These are phyloP conservation scores for Nephrocerus scutellatus DNA, from an alignment of 2,888 invertebrate genomes.

Conservation along the genomic window DNA sequence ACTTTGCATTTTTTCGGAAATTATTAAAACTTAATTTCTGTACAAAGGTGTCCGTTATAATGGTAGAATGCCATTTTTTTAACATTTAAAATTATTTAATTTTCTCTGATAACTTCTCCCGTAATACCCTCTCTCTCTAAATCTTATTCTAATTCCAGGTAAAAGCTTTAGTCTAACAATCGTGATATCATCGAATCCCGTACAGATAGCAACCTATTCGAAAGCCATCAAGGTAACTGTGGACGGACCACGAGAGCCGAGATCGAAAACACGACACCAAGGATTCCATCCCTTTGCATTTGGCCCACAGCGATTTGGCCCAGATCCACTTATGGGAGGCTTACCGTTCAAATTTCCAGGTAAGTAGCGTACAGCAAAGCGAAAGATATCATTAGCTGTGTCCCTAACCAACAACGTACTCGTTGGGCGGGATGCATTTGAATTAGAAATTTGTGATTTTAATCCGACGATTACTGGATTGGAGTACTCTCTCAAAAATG, in stretches of 20 bases:
- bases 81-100: too few relatives aligned
- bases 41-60: too few relatives aligned
- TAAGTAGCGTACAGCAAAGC: conserved; percentile 50
- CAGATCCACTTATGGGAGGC: conserved; percentile 69
- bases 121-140: not conserved
- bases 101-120: too few relatives aligned
- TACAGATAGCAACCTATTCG: conserved; percentile 92
- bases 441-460: too few relatives aligned
- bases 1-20: too few relatives aligned
- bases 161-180: conserved; percentile 97
- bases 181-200: conserved; percentile 86
- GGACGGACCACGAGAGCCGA: conserved; percentile 95
- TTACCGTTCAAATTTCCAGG: conserved; percentile 81
- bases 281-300: conserved; percentile 86
- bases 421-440: too few relatives aligned
- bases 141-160: conserved; percentile 57
- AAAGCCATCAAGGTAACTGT: conserved; percentile 99
- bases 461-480: too few relatives aligned
- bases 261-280: conserved; percentile 86
- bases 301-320: conserved; percentile 73
- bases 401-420: too few relatives aligned
- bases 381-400: too few relatives aligned
- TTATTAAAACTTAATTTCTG: too few relatives aligned
- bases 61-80: too few relatives aligned
- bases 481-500: too few relatives aligned